Evolutionary conservation across 2,797 vertebrate genomes (phyloP), one percentile per base, ranked within the genome.

Genomic region (Halcyon chelicuti): DNA sequence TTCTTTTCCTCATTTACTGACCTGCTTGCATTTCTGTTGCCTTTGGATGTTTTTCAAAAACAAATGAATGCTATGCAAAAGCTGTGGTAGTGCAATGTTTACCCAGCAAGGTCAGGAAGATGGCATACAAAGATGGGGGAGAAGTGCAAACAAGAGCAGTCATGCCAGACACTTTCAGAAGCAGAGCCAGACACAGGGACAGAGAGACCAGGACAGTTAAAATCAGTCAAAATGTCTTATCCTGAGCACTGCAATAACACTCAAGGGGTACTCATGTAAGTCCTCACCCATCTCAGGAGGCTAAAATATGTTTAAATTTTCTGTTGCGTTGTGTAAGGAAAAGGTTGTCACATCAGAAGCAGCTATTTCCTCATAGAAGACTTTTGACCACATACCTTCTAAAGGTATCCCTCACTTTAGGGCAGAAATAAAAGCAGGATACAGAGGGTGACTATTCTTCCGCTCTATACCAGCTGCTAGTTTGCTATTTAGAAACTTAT

Each of bases 401-500:
- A 42, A 46, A 77, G 57, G 16, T 66, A 47, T 54, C 25, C 35
- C 63, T 85, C 35, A 57, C 52, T 58, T 79, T 13, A 82, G 52
- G 52, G 51, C 55, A 90, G 51, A 74, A 60, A 75, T 87, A 63
- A 93, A 88, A 76, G 57, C 52, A 92, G 67, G 86, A 76, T 89
- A 71, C 2, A 2, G 72, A 92, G 33, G 28, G 21, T 79, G 63
- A 76, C 16, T 73, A 6, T 80, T 71, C 65, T 94, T 90, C 80
- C 0, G 0, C 73, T 89, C 37, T 28, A 14, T 82, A 67, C 61
- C 78, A 90, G 61, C 74, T 84, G 31, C 57, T 74, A 12, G 28
- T 60, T 85, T 86, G 62, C 33, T 76, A 68, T 89, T 96, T 97
- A 93, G 92, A 93, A 92, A 96, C 84, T 91, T 72, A 94, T 96